Evolutionary conservation across 2,113 vertebrate species (phyloP).

Genomic region (Hippocampus barbouri): DNA sequence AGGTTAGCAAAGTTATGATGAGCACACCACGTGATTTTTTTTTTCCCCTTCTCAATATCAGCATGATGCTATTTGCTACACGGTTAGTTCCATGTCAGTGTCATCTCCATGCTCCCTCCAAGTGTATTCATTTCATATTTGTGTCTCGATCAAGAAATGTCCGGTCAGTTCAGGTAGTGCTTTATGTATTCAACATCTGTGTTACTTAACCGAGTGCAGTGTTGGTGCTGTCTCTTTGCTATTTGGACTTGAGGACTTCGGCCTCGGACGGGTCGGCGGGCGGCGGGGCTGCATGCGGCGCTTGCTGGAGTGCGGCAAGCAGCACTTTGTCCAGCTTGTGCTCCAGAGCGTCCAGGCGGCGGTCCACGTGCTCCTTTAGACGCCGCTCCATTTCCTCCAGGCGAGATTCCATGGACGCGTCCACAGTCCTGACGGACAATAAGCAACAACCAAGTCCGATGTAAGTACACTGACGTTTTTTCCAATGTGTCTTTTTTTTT

Average conservation of each 20-base stretch:
- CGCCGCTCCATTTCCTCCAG: constrained; percentile 72
- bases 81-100: no score
- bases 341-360: constrained; percentile 71
- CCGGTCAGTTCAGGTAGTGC: background rate
- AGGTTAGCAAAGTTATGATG: no score
- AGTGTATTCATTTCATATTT: no score
- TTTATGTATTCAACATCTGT: background rate
- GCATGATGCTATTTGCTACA: no score
- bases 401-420: constrained; percentile 60
- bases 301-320: constrained; percentile 19
- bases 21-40: no score
- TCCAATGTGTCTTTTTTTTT: no score
- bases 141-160: background rate
- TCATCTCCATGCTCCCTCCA: no score
- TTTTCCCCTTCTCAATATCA: no score
- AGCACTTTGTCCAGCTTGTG: constrained; percentile 64
- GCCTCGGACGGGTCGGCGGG: background rate
- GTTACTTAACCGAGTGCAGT: background rate
- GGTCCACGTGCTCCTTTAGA: constrained; percentile 72
- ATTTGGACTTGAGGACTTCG: background rate
- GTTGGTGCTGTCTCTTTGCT: background rate
- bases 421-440: constrained; percentile 39
- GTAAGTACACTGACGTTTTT: no score
- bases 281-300: background rate
- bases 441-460: no score